Evolutionary conservation across 2,888 invertebrate species (phyloP), one percentile per base, ranked within the genome.

Genomic region (Galeopsomyia nigrocyanea): DNA sequence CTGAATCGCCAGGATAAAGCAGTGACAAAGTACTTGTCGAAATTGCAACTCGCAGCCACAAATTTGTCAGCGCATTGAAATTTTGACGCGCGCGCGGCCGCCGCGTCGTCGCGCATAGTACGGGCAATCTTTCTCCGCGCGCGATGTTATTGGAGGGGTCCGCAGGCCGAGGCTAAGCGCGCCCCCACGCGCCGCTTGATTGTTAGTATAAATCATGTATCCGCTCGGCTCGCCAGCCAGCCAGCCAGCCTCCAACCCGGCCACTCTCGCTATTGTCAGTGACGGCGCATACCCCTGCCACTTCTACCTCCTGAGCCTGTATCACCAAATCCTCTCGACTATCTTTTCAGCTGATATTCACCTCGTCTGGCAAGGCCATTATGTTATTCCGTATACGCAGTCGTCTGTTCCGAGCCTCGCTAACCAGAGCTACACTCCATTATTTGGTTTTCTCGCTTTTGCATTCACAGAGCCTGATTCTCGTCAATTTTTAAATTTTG

Each of bases 171-270:
- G n/a, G 26, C 26, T 7, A 47, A n/a, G 55, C n/a, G 56, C 39
- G 31, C 62, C 53, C 39, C 51, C n/a, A 47, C 39, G 31, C 62
- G 61, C 39, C 51, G 39, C 10, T 69, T 31, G 63, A 69, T 69
- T 69, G 69, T 63, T 69, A 57, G 69, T 69, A 63, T 69, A 69
- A 69, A 69, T 69, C 57, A 69, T 57, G 63, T 57, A 69, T 69
- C 63, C 69, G 63, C 14, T 62, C 57, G 31, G 17, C 49, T 31
- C 39, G 66, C 49, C 57, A 22, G 31, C 51, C 17, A n/a, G 31
- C 57, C 57, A 26, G 26, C 56, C 16, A 56, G 55, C 55, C 19
- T 19, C 19, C 13, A 16, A 19, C 3, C 60, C 57, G 46, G 13
- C 53, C 60, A 0, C n/a, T 14, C 26, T 39, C 39, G 1, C 58